Evolutionary conservation across 2,888 invertebrate species (phyloP).

Genomic region (Tiliacea aurago): DNA sequence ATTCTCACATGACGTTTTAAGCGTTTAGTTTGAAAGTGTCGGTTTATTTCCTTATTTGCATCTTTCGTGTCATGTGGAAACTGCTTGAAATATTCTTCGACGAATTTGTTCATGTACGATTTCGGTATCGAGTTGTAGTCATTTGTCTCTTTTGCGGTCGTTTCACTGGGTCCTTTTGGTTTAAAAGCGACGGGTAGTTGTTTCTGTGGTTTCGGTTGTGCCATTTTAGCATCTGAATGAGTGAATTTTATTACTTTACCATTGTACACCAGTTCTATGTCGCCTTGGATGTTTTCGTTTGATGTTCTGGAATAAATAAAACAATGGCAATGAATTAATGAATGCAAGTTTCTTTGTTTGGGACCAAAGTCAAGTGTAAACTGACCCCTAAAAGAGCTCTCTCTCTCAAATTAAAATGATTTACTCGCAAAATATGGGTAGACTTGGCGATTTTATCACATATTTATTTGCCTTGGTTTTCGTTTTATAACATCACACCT

Average conservation of each 20-base stretch:
- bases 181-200: not conserved
- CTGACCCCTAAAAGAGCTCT: too few relatives aligned
- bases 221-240: constrained; percentile 24
- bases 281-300: constrained; percentile 75
- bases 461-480: not conserved
- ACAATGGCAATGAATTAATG: not conserved
- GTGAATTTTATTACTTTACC: constrained; percentile 77
- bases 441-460: not conserved
- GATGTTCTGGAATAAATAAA: constrained; percentile 68
- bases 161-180: constrained; percentile 11
- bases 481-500: too few relatives aligned
- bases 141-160: constrained; percentile 9
- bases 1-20: constrained; percentile 81
- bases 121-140: constrained; percentile 55
- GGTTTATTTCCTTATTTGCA: constrained; percentile 45
- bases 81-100: constrained; percentile 72
- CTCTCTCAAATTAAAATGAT: too few relatives aligned
- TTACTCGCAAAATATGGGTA: not conserved
- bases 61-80: constrained; percentile 48
- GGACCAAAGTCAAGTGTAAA: not conserved
- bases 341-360: too few relatives aligned
- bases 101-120: constrained; percentile 68
- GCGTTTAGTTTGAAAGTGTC: constrained; percentile 67
- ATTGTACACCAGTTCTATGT: constrained; percentile 80
- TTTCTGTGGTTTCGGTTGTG: constrained; percentile 18